Evolutionary conservation across 2,797 vertebrate genomes (phyloP), one percentile per base, ranked within the genome.

Genomic region (Sebastolobus alascanus): DNA sequence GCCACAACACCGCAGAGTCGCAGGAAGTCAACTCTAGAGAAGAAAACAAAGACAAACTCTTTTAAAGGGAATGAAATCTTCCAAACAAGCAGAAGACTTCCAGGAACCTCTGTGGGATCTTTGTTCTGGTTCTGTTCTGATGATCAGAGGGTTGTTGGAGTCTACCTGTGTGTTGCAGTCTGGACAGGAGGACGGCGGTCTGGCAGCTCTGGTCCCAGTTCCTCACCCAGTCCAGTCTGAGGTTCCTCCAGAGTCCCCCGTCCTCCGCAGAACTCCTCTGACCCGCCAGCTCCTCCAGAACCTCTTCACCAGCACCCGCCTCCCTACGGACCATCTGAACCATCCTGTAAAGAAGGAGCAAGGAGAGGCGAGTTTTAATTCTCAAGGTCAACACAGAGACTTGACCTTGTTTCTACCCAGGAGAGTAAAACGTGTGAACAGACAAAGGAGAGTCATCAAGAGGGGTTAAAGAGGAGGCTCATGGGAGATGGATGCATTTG

Each of bases 211-310:
- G 87, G 81, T 97, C 95, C 98, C 98, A 99, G 93, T 96, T 95
- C 73, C 82, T 94, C 76, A 97, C 96, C 98, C 98, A 99, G 91
- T 96, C 92, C 64, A 99, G 83, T 71, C 94, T 90, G 66, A 99
- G 63, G 1, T 74, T 92, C 70, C 85, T 90, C 67, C 96, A 94
- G 6, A 94, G 77, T 2, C 40, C 54, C 12, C 6, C 75, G 6
- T 8, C 71, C 12, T 79, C 82, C 12, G 60, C 55, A 1, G 58
- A n/a, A 58, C 56, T 85, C 37, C n/a, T 64, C 29, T 86, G 84
- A 5, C 65, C 84, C 58, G 94, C 16, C 38, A 96, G 50, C 0
- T 93, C 87, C 71, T 94, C 91, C 76, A 98, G 86, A 52, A 94
- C 52, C 18, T 89, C 86, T 18, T 64, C 82, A 5, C 87, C 90